Evolutionary conservation across 1,140 invertebrate genomes (phyloP).

Genomic region (Papilio dardanus): DNA sequence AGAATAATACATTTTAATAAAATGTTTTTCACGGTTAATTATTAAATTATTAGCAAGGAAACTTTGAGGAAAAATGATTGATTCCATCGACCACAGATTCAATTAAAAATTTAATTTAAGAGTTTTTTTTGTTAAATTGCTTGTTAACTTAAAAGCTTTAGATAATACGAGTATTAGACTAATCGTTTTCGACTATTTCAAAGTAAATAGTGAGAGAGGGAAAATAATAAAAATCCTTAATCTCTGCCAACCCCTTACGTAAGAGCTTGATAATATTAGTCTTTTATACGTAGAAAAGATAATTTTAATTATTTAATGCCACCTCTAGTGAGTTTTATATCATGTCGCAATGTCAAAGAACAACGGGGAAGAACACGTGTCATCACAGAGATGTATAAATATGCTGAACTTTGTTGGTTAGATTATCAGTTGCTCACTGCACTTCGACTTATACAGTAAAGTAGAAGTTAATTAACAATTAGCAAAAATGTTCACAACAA

Average conservation of each 20-base stretch:
- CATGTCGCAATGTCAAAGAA: neutral
- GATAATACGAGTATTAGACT: too few relatives aligned
- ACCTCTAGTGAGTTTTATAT: neutral
- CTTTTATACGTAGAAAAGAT: neutral
- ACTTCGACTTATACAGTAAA: constrained; percentile 29
- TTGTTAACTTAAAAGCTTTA: too few relatives aligned
- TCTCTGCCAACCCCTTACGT: neutral
- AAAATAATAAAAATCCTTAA: too few relatives aligned
- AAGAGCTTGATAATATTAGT: neutral
- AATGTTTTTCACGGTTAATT: neutral
- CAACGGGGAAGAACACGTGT: neutral
- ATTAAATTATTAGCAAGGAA: neutral
- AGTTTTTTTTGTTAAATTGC: too few relatives aligned
- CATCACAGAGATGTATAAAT: neutral
- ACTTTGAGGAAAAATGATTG: neutral
- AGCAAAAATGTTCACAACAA: constrained; percentile 10
- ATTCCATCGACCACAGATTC: neutral
- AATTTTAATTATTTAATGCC: neutral
- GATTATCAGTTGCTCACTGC: constrained; percentile 26
- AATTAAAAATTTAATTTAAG: too few relatives aligned
- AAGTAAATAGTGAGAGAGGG: neutral
- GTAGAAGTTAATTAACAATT: neutral
- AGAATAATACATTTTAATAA: too few relatives aligned
- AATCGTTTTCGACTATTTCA: neutral
- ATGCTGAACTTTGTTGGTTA: neutral